A percentile compares a stretch with the other conserved stretches of the same genome.
These are phyloP conservation scores for Bombus pascuorum DNA, from an alignment of 1,140 invertebrate genomes.

Conservation along the genomic window DNA sequence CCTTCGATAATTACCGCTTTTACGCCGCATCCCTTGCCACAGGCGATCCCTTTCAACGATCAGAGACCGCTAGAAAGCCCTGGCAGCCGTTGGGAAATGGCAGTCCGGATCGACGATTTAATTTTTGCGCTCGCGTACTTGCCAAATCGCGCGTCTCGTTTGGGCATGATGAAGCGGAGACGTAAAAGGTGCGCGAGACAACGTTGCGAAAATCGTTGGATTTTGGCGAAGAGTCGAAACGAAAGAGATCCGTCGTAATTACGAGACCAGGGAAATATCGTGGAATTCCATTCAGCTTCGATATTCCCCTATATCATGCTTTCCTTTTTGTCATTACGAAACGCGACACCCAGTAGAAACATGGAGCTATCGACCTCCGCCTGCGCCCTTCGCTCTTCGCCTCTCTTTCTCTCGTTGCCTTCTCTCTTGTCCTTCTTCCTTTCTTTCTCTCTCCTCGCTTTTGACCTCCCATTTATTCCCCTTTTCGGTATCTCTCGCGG, in stretches of 20 bases:
- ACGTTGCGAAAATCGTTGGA: background rate
- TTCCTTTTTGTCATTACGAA: slow-evolving; percentile 46
- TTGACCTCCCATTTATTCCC: background rate
- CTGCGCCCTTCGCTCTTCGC: background rate
- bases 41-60: background rate
- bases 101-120: slow-evolving; percentile 46
- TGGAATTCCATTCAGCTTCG: slow-evolving; percentile 48
- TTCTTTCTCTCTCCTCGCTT: background rate
- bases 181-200: background rate
- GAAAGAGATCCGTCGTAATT: slow-evolving; percentile 48
- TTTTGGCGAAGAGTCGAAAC: background rate
- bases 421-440: background rate
- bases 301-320: background rate
- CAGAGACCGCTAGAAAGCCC: background rate
- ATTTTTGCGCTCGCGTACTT: slow-evolving; percentile 46
- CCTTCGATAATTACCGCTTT: slow-evolving; percentile 45
- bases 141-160: background rate
- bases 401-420: background rate
- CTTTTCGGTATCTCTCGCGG: background rate
- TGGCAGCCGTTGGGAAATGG: background rate
- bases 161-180: background rate
- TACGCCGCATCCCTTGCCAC: slow-evolving; percentile 7
- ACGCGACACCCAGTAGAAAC: slow-evolving; percentile 58
- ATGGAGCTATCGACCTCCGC: slow-evolving; percentile 46
- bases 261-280: slow-evolving; percentile 44